Evolutionary conservation across 2,888 invertebrate genomes (phyloP), one percentile per base, ranked within the genome.

Genomic region (Synanthedon formicaeformis): DNA sequence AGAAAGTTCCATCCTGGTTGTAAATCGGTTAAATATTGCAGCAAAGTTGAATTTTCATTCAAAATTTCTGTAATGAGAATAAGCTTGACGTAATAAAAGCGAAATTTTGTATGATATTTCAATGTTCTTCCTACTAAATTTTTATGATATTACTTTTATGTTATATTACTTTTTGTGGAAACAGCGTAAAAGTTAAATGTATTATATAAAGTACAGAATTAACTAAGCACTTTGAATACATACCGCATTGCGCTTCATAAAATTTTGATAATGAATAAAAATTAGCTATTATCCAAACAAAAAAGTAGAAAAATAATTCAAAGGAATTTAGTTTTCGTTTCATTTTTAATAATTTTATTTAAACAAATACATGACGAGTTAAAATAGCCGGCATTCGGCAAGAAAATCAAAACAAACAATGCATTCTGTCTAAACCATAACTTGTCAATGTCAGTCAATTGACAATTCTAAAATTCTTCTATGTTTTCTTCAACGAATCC

Each of bases 261-360:
- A 92, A 83, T 62, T 85, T 80, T 62, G 86, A 89, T 52, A 91
- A 74, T 2, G 90, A 88, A 75, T 88, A 91, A 53, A 89, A 64
- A 61, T 91, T 89, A 18, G 88, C 86, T 41, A 69, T 66, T 50
- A 69, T 87, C 91, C 92, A 92, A 56, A 82, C 63, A 58, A 69
- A 56, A 60, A 90, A 86, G 72, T 90, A 90, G 51, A 83, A 49
- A 52, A 62, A 59, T 56, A 80, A 75, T 73, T 91, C 91, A 13
- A 65, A 51, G 41, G 53, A 58, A 62, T 66, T 62, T 53, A 78
- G 52, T 58, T 67, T 67, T 56, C 51, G 64, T 57, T 68, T 71
- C 77, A 81, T 78, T 67, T 58, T 63, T 13, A 18, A 8, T 2
- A 34, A 34, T 34, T 34, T 34, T 34, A 34, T 34, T 34, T 34